Percentiles rank a stretch among this genome's conserved stretches.
Evolutionary conservation across 2,797 vertebrate species (phyloP).

Genomic region (Harpagifer antarcticus): DNA sequence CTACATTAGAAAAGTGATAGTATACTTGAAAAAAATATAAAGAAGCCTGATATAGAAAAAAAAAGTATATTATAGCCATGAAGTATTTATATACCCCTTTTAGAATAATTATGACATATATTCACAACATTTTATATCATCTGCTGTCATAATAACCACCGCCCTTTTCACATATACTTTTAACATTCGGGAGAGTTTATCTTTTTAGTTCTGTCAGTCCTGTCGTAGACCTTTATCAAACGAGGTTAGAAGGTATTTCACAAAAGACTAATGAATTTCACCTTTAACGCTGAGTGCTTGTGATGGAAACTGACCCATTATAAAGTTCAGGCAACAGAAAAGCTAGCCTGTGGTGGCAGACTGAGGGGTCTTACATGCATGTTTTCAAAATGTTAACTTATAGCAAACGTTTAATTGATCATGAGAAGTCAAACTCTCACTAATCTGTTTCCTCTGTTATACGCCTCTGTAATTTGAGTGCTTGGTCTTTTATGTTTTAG

Average conservation of each 20-base stretch:
- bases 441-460: conserved; percentile 9
- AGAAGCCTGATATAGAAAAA: too few relatives aligned
- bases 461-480: neutral
- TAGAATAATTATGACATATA: too few relatives aligned
- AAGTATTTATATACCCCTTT: too few relatives aligned
- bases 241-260: conserved; percentile 32
- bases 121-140: neutral
- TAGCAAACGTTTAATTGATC: conserved; percentile 56
- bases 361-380: conserved; percentile 74
- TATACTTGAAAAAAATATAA: too few relatives aligned
- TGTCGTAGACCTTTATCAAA: conserved; percentile 5
- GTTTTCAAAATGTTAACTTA: conserved; percentile 67
- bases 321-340: conserved; percentile 68
- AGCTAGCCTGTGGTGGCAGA: conserved; percentile 61
- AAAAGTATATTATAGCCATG: too few relatives aligned
- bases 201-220: neutral
- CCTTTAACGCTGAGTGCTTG: conserved; percentile 57
- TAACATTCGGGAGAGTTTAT: conserved; percentile 7
- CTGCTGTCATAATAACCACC: neutral
- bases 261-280: conserved; percentile 70
- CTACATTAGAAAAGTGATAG: too few relatives aligned
- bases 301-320: conserved; percentile 71
- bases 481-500: neutral
- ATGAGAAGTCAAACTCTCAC: conserved; percentile 23
- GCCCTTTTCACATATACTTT: neutral